Evolutionary conservation across 2,888 invertebrate species (phyloP).

Genomic region (Ophioninae sp.): DNA sequence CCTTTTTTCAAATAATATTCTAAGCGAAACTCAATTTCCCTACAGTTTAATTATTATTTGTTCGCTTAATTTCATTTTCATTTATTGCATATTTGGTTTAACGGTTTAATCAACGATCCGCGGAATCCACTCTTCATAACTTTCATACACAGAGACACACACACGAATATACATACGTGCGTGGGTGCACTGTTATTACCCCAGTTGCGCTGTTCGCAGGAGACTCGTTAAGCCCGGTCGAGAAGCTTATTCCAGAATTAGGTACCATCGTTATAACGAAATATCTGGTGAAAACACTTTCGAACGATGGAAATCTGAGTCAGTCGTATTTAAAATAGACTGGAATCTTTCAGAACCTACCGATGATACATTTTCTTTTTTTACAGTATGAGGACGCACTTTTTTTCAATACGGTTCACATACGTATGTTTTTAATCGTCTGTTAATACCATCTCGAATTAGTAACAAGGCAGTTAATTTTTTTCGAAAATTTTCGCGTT

Average conservation of each 20-base stretch:
- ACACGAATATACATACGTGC: not conserved
- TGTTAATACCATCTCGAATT: not conserved
- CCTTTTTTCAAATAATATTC: too few species aligned
- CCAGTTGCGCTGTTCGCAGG: not conserved
- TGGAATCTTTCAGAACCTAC: slow-evolving; percentile 29
- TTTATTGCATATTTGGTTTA: not conserved
- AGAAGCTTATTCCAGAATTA: slow-evolving; percentile 56
- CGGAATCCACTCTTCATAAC: not conserved
- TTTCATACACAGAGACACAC: not conserved
- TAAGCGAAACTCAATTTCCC: not conserved
- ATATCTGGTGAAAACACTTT: slow-evolving; percentile 44
- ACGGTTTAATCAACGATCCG: not conserved
- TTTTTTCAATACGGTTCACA: not conserved
- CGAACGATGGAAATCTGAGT: slow-evolving; percentile 53
- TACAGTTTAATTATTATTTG: not conserved
- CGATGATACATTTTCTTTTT: slow-evolving; percentile 30
- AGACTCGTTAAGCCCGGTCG: slow-evolving; percentile 9
- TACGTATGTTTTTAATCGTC: not conserved
- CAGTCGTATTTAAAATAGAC: slow-evolving; percentile 49
- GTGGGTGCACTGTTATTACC: not conserved
- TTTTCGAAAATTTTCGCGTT: not conserved
- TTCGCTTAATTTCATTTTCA: not conserved
- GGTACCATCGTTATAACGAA: slow-evolving; percentile 41
- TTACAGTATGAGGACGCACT: not conserved
- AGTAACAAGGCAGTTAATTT: not conserved